Base-by-base conservation (phyloP, 2,797 vertebrate genomes). In the Bradypus variegatus region DNA sequence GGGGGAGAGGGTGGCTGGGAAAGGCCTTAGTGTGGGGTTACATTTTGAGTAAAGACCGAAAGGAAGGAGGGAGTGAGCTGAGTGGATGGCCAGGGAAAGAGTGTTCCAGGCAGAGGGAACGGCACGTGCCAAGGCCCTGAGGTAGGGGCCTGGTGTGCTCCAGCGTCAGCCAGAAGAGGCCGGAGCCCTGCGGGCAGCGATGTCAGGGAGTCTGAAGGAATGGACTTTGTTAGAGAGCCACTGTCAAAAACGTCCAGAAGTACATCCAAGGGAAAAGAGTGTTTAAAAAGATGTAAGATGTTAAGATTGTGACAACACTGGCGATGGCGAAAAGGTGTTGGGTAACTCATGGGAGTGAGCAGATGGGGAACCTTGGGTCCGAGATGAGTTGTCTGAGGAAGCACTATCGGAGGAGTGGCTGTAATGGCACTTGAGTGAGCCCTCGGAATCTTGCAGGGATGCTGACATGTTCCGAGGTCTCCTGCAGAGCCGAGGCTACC, bases 401-500 rank as follows among this genome's bases (percentile, higher is more conserved):
- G 64, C 25, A 5, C 0, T n/a, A 23, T 8, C 13, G 58, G 69
- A 38, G 33, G 48, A 27, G 38, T 16, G 62, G 64, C 67, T 21
- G 41, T 27, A 33, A 19, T 0, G 6, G 62, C 36, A 18, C 62
- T 36, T 0, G 36, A 3, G 41, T 0, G 1, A 31, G 23, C 29
- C 60, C 33, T 36, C 6, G 1, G 18, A 75, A 82, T 27, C 38
- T n/a, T n/a, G 1, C 1, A 2, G 67, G 21, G 31, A 6, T 6
- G 55, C 21, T 1, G 0, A 36, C 25, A 3, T 4, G 31, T 25
- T 81, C 41, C 21, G 27, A 50, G 23, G 58, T 19, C 69, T 72
- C 29, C n/a, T 41, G 1, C 1, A 6, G 15, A 12, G 15, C 6
- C 0, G 9, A n/a, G 16, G 36, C 5, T 0, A 11, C 25, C 2